Base-by-base conservation (phyloP, 2,113 vertebrate genomes). In the Nothobranchius kuhntae region DNA sequence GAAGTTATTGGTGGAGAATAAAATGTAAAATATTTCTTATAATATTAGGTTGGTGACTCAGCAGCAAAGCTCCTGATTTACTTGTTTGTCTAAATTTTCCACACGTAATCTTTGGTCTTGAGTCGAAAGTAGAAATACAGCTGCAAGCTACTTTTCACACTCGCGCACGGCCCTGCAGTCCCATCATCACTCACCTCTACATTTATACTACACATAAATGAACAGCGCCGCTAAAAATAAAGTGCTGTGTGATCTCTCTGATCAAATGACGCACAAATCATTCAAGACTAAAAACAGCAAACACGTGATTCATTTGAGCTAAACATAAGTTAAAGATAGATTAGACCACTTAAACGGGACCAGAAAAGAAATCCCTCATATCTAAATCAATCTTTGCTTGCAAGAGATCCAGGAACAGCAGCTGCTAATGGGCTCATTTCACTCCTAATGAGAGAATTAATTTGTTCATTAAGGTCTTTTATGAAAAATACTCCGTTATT, bases 381-480 rank as follows among this genome's bases (percentile, higher is more conserved):
- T 60, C 47, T 46, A 73, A 68, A 73, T 71, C 48, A 63, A 65
- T 79, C 69, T 64, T 65, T 58, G 68, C 65, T 63, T 68, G 56
- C 55, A 53, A 72, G 57, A 70, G 64, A 78, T 42, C 47, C 63
- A 61, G 65, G 42, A 64, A 66, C 65, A 70, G 61, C 66, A 67
- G 70, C 73, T 60, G 69, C 58, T 83, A 85, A 85, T 85, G 61
- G 80, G 60, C 71, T 68, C 64, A 82, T 86, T 87, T 87, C 53
- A 78, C 53, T 77, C 61, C 75, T 75, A 82, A 83, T 85, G 83
- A 86, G 47, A 70, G 53, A 76, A 87, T 84, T 85, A 81, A 83
- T 86, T 76, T 71, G 68, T 77, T 57, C 74, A 74, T 80, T 86
- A 77, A 72, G 68, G 58, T 80, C 58, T 71, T 45, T 74, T 40